These are phyloP conservation scores for Graptemys geographica DNA, from an alignment of 2,797 vertebrate species.

Conservation along the genomic window DNA sequence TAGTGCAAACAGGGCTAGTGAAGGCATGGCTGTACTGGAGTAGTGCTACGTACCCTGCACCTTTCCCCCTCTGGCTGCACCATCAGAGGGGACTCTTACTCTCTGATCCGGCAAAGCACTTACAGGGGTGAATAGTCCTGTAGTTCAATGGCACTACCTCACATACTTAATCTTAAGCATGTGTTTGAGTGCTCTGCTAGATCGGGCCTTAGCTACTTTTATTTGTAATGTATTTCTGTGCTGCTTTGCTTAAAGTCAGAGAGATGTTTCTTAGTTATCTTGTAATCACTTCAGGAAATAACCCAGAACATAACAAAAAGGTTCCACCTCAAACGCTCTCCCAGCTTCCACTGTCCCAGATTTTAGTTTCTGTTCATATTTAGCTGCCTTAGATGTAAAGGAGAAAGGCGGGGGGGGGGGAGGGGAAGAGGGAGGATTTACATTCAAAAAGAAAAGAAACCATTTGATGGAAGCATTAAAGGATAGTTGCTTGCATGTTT, in stretches of 20 bases:
- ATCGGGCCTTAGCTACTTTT: conserved; percentile 22
- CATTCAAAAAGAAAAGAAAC: conserved; percentile 41
- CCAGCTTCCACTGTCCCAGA: background rate
- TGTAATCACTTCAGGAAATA: conserved; percentile 6
- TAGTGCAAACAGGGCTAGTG: background rate
- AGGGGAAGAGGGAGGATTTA: background rate
- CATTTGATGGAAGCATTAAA: conserved; percentile 25
- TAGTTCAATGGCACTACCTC: background rate
- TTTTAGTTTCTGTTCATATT: background rate
- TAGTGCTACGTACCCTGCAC: background rate
- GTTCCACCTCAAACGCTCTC: conserved; percentile 21
- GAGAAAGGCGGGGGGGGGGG: rapidly evolving
- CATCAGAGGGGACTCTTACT: background rate
- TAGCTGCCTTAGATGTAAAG: background rate
- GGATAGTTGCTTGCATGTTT: conserved; percentile 44
- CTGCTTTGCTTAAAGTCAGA: conserved; percentile 22
- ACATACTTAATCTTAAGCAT: background rate
- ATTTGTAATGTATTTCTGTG: conserved; percentile 12
- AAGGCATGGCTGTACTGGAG: background rate
- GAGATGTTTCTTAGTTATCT: background rate
- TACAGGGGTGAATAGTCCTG: background rate
- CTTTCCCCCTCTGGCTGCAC: background rate
- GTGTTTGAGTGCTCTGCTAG: background rate
- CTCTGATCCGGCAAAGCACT: background rate
- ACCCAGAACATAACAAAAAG: background rate